Base-by-base conservation (phyloP, 2,113 vertebrate genomes). In the Plotosus lineatus region DNA sequence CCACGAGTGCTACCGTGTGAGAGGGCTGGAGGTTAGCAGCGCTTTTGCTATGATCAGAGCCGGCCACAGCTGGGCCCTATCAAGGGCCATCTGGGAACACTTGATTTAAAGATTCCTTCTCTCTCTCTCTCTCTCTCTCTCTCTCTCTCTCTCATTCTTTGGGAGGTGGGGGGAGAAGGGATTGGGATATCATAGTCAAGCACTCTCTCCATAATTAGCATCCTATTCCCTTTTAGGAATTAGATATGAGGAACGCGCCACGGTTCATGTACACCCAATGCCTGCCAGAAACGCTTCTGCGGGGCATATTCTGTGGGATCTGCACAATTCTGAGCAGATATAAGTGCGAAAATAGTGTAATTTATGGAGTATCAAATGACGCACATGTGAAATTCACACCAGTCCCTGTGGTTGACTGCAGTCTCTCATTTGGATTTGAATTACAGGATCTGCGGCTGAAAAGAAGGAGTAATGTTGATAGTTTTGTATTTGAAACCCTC, bases 1-100 rank as follows among this genome's bases (percentile, higher is more conserved):
- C 80, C 31, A 53, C 55, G 44, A 51, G 81, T 44, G 75, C 82
- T 81, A 82, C 77, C 66, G 79, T 85, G 61, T 48, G 63, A 61
- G 78, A 71, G 53, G 65, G 46, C 69, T 46, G 58, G 28, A 76
- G 48, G 81, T 69, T 81, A 87, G 85, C 82, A 77, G 80, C 55
- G 82, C 42, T 72, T 75, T 71, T 15, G n/a, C 56, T 85, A 87
- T 83, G 85, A 85, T 81, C 80, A 77, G 61, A 40, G 78, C 61
- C 48, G 89, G 85, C 87, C 83, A 87, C 92, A 93, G 88, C 92
- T 92, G 92, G 89, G 81, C 88, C 89, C 90, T 84, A 88, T 93
- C 92, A 91, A 0, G 82, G 85, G 82, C 90, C 92, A 92, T 92
- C 90, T 92, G 92, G 90, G 89, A 92, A 84, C 89, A 83, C 91